phyloP scores from a whole-genome alignment of 2,888 invertebrate genomes.

The Herminia tarsipennalis region DNA sequence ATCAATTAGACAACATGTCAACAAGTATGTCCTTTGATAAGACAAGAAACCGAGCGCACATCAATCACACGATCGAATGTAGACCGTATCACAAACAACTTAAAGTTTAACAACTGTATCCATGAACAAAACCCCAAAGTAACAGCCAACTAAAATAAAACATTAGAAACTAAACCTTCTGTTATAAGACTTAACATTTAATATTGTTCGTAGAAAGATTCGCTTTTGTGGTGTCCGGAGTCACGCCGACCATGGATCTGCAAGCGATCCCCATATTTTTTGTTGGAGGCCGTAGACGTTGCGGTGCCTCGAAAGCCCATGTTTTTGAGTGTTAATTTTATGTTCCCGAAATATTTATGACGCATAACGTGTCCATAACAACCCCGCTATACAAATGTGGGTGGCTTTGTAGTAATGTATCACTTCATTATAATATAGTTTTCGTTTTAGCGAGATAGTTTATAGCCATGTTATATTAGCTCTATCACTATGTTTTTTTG shows the following conservation, averaged over 20 bases:
- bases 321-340: slow-evolving; percentile 85
- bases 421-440: slow-evolving; percentile 73
- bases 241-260: slow-evolving; percentile 68
- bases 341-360: slow-evolving; percentile 85
- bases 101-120: slow-evolving; percentile 63
- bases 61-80: slow-evolving; percentile 58
- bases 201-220: slow-evolving; percentile 30
- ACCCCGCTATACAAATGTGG: slow-evolving; percentile 82
- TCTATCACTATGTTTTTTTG: slow-evolving; percentile 18
- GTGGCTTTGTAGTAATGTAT: slow-evolving; percentile 79
- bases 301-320: slow-evolving; percentile 83
- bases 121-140: slow-evolving; percentile 49
- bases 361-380: slow-evolving; percentile 83
- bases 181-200: slow-evolving; percentile 20
- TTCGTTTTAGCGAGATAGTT: slow-evolving; percentile 40
- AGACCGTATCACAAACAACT: slow-evolving; percentile 69
- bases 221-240: slow-evolving; percentile 57
- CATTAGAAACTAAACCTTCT: slow-evolving; percentile 49
- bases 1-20: slow-evolving; percentile 86
- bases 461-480: slow-evolving; percentile 20
- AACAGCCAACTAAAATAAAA: slow-evolving; percentile 31
- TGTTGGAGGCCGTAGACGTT: slow-evolving; percentile 78
- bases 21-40: slow-evolving; percentile 84
- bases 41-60: slow-evolving; percentile 61
- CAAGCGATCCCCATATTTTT: slow-evolving; percentile 79